Percentiles rank a stretch among this genome's conserved stretches.
Evolutionary conservation across 2,888 invertebrate genomes (phyloP).

Genomic region (Trachelus stipa): DNA sequence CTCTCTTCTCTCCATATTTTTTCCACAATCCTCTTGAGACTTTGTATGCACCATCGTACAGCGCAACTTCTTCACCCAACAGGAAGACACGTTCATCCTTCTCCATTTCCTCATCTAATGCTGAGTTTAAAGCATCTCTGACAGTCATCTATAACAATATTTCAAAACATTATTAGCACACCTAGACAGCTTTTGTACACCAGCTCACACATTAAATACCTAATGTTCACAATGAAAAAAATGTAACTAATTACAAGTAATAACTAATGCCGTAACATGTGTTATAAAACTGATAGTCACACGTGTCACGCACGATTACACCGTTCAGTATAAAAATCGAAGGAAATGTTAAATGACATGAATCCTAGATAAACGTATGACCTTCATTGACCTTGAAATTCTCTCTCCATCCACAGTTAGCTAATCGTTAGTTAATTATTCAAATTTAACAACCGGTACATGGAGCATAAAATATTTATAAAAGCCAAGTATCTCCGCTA

Average conservation of each 20-base stretch:
- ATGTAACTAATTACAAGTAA: constrained; percentile 5
- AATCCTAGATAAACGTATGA: constrained; percentile 30
- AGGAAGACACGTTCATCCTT: constrained; percentile 92
- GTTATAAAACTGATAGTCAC: background rate
- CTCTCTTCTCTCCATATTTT: constrained; percentile 96
- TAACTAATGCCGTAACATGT: background rate
- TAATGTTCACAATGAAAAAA: background rate
- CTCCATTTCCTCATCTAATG: constrained; percentile 97
- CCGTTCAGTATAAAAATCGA: constrained; percentile 10
- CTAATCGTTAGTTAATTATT: constrained; percentile 34
- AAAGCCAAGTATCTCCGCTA: constrained; percentile 1
- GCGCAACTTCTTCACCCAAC: constrained; percentile 98
- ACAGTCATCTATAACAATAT: constrained; percentile 84
- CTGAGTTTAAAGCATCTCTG: constrained; percentile 95
- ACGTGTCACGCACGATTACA: background rate
- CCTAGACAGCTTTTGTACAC: background rate
- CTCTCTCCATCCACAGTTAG: constrained; percentile 4
- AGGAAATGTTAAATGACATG: constrained; percentile 6
- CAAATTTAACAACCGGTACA: constrained; percentile 8
- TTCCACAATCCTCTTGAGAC: constrained; percentile 95
- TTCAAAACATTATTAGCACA: background rate
- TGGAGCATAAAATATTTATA: background rate
- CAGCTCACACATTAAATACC: background rate
- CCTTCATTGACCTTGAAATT: constrained; percentile 34
- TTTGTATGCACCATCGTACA: constrained; percentile 98